Conservation (phyloP, 2,888 invertebrate genomes). For the Sarcophaga rosellei region DNA sequence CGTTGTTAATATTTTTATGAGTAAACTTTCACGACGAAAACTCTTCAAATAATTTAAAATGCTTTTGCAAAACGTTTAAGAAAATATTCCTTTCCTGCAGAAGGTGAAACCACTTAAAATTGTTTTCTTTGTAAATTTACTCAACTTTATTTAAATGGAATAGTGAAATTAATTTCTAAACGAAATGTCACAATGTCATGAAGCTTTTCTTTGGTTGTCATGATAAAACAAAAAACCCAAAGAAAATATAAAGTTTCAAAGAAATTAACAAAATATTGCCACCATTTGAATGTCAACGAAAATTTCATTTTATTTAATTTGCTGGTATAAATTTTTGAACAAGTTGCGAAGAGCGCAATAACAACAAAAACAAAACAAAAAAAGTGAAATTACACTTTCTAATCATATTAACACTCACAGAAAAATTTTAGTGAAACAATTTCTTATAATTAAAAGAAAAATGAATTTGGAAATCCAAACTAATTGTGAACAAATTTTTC, state of each 20-base stretch:
- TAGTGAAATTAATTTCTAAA: slow-evolving; percentile 20
- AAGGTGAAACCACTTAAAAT: not conserved
- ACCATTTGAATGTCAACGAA: slow-evolving; percentile 49
- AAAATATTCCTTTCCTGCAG: not conserved
- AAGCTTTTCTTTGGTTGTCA: not conserved
- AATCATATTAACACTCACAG: slow-evolving; percentile 10
- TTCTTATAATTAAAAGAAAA: too few species aligned
- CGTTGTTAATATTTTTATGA: too few species aligned
- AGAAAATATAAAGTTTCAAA: not conserved
- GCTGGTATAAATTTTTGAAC: slow-evolving; percentile 42
- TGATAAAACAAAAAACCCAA: not conserved
- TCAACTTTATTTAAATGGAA: not conserved
- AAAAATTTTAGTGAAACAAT: slow-evolving; percentile 35
- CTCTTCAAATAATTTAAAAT: not conserved
- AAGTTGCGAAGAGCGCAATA: slow-evolving; percentile 13
- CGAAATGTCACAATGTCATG: slow-evolving; percentile 45
- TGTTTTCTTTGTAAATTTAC: not conserved
- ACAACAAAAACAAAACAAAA: not conserved
- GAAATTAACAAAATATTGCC: slow-evolving; percentile 44
- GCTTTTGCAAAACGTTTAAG: not conserved
- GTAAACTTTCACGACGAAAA: too few species aligned
- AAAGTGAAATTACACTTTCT: slow-evolving; percentile 45
- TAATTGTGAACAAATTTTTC: too few species aligned
- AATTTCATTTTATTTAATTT: slow-evolving; percentile 43
- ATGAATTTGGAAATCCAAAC: too few species aligned